Evolutionary conservation across 1,140 invertebrate genomes (phyloP), one percentile per base, ranked within the genome.

Genomic region (Helicoverpa zea): DNA sequence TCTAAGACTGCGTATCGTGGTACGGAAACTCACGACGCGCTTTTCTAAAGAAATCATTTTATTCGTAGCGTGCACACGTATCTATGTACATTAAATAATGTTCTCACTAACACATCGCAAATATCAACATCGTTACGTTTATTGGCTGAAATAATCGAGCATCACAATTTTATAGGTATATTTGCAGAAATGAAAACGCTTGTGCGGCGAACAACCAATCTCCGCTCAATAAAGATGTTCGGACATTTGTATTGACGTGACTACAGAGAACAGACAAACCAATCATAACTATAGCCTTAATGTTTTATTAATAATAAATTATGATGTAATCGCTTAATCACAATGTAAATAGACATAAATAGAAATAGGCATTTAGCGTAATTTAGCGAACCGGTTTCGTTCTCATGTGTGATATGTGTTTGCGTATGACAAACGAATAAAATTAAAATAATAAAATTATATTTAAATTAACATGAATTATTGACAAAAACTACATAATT

Each of bases 401-500:
- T 61, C 56, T 52, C 74, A 64, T 16, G 18, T 64, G 74, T 76
- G 74, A 52, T 63, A 18, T 23, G 58, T 63, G 74, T 75, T 14
- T 56, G 29, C 35, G 52, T 51, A 35, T 13, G 18, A 56, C 52
- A 56, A 73, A 56, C 47, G 18, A 64, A 9, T 43, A n/a, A 43
- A 23, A 52, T 70, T 14, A 52, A 52, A 64, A 43, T 77, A 30
- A 66, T 66, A 43, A 70, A 75, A 79, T 58, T 70, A 79, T 30
- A 70, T 70, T 79, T 68, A 79, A 79, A 68, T 70, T 79, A 79
- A 79, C 70, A 77, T 29, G 49, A 35, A 79, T 70, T 79, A 79
- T 68, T 79, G 76, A 77, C 75, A 66, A 77, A 77, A 77, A 77
- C 47, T 16, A 52, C 52, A 49, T 76, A 66, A 66, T 77, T 77